Conservation (phyloP, 2,888 invertebrate genomes). For the Noctuana brunneofusca region DNA sequence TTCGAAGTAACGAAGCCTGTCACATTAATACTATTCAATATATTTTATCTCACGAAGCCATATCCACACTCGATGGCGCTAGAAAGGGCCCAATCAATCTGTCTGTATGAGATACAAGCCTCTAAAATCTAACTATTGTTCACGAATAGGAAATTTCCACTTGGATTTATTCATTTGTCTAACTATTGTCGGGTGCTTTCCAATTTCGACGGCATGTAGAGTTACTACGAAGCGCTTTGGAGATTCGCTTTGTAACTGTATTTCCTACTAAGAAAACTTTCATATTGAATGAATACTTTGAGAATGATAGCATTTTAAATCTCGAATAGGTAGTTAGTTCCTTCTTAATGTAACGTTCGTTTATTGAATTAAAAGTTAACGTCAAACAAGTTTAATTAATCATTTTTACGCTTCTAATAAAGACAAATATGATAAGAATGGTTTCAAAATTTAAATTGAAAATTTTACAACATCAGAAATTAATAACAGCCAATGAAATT, state of each 20-base stretch:
- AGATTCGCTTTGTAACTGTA: constrained; percentile 23
- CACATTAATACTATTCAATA: not conserved
- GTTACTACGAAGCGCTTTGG: constrained; percentile 43
- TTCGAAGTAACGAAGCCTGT: not conserved
- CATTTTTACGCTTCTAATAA: too few species aligned
- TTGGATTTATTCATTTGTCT: constrained; percentile 82
- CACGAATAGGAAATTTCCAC: constrained; percentile 81
- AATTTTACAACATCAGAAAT: constrained; percentile 32
- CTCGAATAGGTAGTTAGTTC: not conserved
- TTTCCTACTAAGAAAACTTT: constrained; percentile 35
- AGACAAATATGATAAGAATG: not conserved
- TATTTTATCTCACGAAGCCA: constrained; percentile 37
- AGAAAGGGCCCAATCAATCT: constrained; percentile 79
- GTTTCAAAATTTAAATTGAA: constrained; percentile 23
- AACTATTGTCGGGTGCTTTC: constrained; percentile 72
- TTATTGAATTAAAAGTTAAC: not conserved
- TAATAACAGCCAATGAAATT: constrained; percentile 32
- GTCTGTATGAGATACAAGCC: constrained; percentile 80
- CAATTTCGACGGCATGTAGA: constrained; percentile 58
- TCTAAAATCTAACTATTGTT: constrained; percentile 82
- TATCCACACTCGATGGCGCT: constrained; percentile 60
- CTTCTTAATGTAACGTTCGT: constrained; percentile 22
- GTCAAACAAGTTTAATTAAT: not conserved
- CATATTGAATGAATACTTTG: constrained; percentile 28
- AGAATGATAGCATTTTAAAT: constrained; percentile 10